Base-by-base conservation (phyloP, 2,797 vertebrate species). In the Gymnoscopelus microlampas region DNA sequence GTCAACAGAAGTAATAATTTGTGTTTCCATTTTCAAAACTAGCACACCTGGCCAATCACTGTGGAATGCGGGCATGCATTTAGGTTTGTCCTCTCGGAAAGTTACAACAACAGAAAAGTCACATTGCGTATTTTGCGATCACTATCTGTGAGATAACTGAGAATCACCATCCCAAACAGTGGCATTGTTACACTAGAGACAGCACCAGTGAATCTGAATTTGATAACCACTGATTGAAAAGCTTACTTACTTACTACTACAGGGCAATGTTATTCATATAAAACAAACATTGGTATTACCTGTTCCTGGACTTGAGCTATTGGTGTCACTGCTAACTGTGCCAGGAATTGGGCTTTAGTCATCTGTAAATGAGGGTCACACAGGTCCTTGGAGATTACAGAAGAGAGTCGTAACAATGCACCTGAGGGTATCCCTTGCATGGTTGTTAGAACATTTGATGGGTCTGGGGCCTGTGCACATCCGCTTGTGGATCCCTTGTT, bases 281-380 rank as follows among this genome's bases (percentile, higher is more conserved):
- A 19, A 12, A 32, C 10, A 29, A 15, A 51, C 2, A 60, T 15
- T 29, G 11, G 13, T 2, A 55, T 71, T 83, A 92, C 89, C 88
- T 78, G 23, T 61, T 72, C 3, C 7, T 64, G 14, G 7, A 47
- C 53, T 66, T 82, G 35, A 14, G n/a, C 2, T 3, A 73, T 3
- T 23, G 90, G 87, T n/a, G 70, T 70, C 23, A 87, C 80, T 8
- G 78, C 75, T 44, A 90, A 68, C 53, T 84, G 78, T 5, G 88
- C 82, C 60, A 85, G 59, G 63, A 91, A 91, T 63, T 83, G 84
- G 7, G 63, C 8, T 84, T 92, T 85, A 4, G 62, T 86, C 72
- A 87, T 79, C 19, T 71, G 60, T 14, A 55, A 35, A 7, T 70
- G 86, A 67, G 83, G 81, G n/a, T 86, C 72, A n/a, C 58, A 53